These are phyloP conservation scores for Erpornis zantholeuca DNA, from an alignment of 2,113 vertebrate species.

Conservation along the genomic window DNA sequence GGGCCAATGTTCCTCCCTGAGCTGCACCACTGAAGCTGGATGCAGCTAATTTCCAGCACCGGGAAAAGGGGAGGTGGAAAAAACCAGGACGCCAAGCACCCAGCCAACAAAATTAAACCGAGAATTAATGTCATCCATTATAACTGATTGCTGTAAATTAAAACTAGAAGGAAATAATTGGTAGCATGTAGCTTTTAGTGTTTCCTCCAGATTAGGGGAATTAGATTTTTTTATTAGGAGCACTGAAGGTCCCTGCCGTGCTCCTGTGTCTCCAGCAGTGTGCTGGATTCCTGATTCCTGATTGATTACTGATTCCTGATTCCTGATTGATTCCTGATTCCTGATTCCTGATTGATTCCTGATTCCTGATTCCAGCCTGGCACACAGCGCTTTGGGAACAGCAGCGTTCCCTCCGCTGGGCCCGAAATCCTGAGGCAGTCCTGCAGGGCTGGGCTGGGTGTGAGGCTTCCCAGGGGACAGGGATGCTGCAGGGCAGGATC, in stretches of 20 bases:
- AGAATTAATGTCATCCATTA: constrained; percentile 66
- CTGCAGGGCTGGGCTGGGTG: background rate
- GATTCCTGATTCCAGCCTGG: background rate
- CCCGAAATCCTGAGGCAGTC: background rate
- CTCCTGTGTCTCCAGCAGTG: background rate
- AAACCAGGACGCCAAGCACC: background rate
- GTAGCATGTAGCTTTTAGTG: constrained; percentile 53
- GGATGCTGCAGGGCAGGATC: background rate
- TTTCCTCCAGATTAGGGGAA: constrained; percentile 62
- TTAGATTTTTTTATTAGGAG: constrained; percentile 55
- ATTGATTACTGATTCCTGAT: background rate
- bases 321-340: no score
- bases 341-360: background rate
- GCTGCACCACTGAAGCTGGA: background rate
- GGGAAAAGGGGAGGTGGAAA: background rate
- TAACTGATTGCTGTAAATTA: constrained; percentile 67
- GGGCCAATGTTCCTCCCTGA: constrained; percentile 1
- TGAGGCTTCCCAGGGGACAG: background rate
- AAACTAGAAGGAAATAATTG: constrained; percentile 62
- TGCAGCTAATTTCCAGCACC: background rate
- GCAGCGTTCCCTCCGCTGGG: background rate
- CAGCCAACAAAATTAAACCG: constrained; percentile 52
- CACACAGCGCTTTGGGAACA: background rate
- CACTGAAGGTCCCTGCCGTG: background rate
- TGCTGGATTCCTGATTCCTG: background rate